Evolutionary conservation across 2,797 vertebrate species (phyloP).

Genomic region (Sebastes cheni): DNA sequence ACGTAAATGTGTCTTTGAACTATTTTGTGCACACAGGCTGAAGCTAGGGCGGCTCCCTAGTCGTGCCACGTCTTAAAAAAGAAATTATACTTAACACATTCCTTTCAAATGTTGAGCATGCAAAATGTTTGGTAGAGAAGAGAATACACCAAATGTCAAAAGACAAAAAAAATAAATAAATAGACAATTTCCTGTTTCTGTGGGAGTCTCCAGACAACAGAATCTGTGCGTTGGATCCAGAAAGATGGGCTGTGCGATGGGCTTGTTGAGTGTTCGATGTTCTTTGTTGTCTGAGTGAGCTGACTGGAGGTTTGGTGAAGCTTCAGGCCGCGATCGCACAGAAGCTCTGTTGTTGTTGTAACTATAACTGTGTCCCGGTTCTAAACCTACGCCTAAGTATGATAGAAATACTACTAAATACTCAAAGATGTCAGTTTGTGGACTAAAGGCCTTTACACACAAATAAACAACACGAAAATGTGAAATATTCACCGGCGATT

Average conservation of each 20-base stretch:
- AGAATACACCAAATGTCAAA: conserved; percentile 56
- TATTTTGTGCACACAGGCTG: conserved; percentile 65
- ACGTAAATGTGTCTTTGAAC: conserved; percentile 66
- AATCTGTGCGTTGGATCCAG: conserved; percentile 67
- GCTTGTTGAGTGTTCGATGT: conserved; percentile 2
- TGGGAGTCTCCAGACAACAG: conserved; percentile 74
- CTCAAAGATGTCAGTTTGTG: neutral
- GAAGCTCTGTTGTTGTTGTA: neutral
- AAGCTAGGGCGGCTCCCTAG: conserved; percentile 29
- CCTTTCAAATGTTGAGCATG: conserved; percentile 72
- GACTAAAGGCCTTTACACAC: neutral
- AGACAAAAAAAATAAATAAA: conserved; percentile 13
- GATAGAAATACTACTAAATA: neutral
- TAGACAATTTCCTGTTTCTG: conserved; percentile 59
- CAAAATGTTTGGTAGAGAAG: conserved; percentile 56
- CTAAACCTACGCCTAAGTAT: neutral
- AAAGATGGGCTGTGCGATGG: neutral
- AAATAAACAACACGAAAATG: too few species aligned
- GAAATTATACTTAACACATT: conserved; percentile 63
- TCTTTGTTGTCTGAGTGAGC: conserved; percentile 8
- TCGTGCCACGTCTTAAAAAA: conserved; percentile 42
- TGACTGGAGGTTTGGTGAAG: neutral
- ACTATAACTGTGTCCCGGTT: neutral
- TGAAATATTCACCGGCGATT: too few species aligned
- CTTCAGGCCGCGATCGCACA: neutral